Evolutionary conservation across 2,797 vertebrate genomes (phyloP).

Genomic region (Sardinella longiceps): DNA sequence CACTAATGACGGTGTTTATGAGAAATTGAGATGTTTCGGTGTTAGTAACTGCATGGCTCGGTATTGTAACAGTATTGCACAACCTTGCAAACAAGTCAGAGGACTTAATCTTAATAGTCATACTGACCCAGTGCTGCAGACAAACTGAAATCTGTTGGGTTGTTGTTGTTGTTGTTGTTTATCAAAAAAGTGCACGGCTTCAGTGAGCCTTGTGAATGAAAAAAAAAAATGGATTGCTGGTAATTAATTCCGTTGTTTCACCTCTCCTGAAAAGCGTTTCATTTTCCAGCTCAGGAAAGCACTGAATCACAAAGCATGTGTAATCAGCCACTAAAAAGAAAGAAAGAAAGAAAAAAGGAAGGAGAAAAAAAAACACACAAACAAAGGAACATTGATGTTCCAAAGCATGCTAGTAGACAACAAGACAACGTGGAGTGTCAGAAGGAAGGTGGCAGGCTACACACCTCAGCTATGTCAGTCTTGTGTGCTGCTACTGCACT

Average conservation of each 20-base stretch:
- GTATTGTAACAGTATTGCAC: neutral
- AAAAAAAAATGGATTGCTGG: no score
- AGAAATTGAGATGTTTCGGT: neutral
- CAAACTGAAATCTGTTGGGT: no score
- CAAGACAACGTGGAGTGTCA: neutral
- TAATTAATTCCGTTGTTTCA: neutral
- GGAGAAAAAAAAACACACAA: no score
- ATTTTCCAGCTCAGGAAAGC: neutral
- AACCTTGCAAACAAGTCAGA: neutral
- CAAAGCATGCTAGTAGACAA: neutral
- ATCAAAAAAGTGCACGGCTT: no score
- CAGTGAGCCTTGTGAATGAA: neutral
- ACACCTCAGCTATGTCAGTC: neutral
- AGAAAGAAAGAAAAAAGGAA: no score
- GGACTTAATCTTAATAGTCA: neutral
- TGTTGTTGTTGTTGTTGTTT: no score
- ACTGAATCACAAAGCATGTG: neutral
- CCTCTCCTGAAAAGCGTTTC: neutral
- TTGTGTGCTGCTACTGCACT: constrained; percentile 21
- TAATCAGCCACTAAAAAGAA: neutral
- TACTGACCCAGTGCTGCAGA: no score
- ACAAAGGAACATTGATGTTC: neutral
- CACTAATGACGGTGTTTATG: neutral
- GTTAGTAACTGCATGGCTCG: constrained; percentile 8
- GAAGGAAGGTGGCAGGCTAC: neutral